These are phyloP conservation scores for Pipistrellus kuhlii DNA, from an alignment of 2,797 vertebrate genomes.

Conservation along the genomic window DNA sequence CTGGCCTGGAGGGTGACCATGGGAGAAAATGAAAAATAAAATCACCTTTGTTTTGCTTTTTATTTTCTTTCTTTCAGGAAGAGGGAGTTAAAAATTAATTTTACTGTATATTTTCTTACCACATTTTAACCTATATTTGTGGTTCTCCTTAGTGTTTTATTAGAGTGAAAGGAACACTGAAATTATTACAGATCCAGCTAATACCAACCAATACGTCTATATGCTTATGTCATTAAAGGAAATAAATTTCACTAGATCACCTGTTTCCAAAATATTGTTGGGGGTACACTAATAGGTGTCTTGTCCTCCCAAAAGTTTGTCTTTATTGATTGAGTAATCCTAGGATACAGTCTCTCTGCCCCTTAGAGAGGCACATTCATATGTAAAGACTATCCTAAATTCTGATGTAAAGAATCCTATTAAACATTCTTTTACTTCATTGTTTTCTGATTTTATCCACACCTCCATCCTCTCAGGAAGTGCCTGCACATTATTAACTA, in stretches of 20 bases:
- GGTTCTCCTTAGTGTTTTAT: neutral
- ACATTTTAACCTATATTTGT: neutral
- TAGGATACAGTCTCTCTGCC: neutral
- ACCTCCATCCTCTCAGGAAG: neutral
- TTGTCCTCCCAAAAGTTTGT: neutral
- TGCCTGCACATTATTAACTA: neutral
- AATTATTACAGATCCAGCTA: neutral
- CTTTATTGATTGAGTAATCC: neutral
- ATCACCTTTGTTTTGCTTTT: neutral
- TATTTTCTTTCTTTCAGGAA: neutral
- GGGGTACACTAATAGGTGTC: neutral
- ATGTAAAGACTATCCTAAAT: slow-evolving; percentile 21
- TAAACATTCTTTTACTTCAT: neutral
- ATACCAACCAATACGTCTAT: neutral
- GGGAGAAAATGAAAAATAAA: neutral
- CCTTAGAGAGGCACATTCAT: neutral
- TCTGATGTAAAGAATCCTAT: neutral
- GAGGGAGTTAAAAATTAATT: neutral
- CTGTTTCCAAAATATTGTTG: neutral
- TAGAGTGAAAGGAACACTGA: neutral
- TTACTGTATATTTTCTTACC: neutral
- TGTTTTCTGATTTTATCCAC: neutral
- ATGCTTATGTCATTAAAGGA: neutral
- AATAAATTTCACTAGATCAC: neutral
- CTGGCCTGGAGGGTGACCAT: neutral